phyloP scores from a whole-genome alignment of 2,113 vertebrate genomes.

The Sylvicapra grimmia region DNA sequence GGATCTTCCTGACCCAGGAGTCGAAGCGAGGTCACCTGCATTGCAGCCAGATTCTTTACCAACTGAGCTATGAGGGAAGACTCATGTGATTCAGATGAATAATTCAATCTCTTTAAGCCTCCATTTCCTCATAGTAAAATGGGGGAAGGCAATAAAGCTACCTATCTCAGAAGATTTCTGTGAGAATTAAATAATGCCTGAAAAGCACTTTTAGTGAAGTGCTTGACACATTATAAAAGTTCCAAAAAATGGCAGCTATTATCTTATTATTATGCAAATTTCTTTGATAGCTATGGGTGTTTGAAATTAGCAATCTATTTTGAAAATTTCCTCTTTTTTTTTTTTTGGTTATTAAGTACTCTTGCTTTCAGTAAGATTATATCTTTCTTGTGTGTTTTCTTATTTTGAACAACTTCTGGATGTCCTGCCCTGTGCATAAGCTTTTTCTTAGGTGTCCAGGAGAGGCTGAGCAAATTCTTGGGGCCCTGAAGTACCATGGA shows the following conservation, averaged over 20 bases:
- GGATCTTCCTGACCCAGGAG: background rate
- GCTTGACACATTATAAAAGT: background rate
- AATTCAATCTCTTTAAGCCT: background rate
- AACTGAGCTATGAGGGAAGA: background rate
- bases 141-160: background rate
- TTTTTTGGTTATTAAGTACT: background rate
- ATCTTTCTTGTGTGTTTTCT: background rate
- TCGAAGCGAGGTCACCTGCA: background rate
- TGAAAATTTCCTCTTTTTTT: background rate
- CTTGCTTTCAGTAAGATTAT: background rate
- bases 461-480: background rate
- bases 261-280: background rate
- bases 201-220: background rate
- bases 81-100: background rate
- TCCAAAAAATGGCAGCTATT: background rate
- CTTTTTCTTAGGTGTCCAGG: background rate
- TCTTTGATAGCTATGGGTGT: background rate
- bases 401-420: background rate
- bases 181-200: background rate
- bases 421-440: background rate
- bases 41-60: background rate
- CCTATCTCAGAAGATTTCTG: background rate
- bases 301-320: background rate
- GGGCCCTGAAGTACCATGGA: rapidly evolving
- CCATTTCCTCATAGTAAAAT: background rate